Evolutionary conservation across 2,113 vertebrate genomes (phyloP).

Genomic region (Felis catus): DNA sequence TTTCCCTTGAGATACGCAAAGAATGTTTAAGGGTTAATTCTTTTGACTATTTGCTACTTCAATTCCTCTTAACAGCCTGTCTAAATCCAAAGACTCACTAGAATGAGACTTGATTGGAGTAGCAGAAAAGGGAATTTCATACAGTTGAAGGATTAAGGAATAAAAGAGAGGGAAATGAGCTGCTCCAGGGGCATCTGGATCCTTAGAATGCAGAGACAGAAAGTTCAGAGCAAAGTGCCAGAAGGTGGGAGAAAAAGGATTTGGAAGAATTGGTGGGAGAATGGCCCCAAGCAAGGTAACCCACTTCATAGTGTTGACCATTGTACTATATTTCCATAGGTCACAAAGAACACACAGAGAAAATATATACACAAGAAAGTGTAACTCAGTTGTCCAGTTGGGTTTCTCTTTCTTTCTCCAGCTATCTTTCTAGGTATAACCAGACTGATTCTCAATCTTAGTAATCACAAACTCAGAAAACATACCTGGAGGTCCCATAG

Average conservation of each 20-base stretch:
- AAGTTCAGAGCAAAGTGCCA: not conserved
- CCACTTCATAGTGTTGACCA: not conserved
- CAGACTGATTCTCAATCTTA: not conserved
- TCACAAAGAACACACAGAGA: not conserved
- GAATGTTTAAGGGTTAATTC: not conserved
- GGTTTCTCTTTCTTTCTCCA: not conserved
- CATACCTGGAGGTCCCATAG: slow-evolving; percentile 94
- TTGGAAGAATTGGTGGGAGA: not conserved
- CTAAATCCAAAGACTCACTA: not conserved
- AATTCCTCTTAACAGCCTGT: not conserved
- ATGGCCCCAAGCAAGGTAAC: not conserved
- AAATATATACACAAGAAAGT: not conserved
- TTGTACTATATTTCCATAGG: not conserved
- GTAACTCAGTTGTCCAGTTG: not conserved
- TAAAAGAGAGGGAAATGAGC: not conserved
- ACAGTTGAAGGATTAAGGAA: not conserved
- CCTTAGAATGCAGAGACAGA: not conserved
- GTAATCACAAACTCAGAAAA: not conserved
- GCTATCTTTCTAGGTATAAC: not conserved
- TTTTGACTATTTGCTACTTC: not conserved
- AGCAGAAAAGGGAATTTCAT: not conserved
- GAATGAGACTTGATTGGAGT: not conserved
- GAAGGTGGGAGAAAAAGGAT: not conserved
- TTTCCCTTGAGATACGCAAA: not conserved
- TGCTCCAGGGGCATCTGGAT: not conserved